Percentiles rank a stretch among this genome's conserved stretches.
phyloP scores from a whole-genome alignment of 2,113 vertebrate species.

The Falco punctatus region DNA sequence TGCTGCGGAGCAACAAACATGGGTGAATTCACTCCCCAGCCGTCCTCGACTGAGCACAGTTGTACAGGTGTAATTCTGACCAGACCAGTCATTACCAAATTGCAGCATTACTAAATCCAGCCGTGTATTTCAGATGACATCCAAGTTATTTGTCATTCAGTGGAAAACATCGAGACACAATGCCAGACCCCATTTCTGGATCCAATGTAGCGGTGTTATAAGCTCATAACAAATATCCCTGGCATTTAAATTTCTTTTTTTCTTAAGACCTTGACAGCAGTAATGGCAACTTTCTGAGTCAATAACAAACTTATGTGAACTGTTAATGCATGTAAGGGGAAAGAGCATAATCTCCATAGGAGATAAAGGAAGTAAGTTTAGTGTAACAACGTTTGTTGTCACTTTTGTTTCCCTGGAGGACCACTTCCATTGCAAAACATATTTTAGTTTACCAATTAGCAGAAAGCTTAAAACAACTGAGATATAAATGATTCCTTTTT shows the following conservation, averaged over 20 bases:
- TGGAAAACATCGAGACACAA: background rate
- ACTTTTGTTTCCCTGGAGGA: background rate
- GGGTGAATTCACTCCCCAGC: background rate
- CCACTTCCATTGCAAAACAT: background rate
- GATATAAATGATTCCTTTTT: background rate
- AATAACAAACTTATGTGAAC: background rate
- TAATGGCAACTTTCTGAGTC: background rate
- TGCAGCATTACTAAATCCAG: background rate
- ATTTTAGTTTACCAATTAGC: background rate
- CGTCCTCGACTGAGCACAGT: accelerated
- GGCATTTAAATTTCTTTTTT: background rate
- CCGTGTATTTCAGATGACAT: accelerated
- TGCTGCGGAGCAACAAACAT: accelerated
- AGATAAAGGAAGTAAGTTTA: background rate
- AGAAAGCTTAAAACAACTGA: background rate
- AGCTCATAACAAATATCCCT: background rate
- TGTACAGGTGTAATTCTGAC: background rate
- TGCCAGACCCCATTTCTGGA: background rate
- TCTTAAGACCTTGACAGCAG: background rate
- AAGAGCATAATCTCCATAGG: background rate
- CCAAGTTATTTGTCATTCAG: background rate
- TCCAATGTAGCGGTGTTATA: background rate
- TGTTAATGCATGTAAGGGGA: background rate
- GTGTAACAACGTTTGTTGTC: background rate
- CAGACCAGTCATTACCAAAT: background rate